Evolutionary conservation across 2,113 vertebrate species (phyloP), one percentile per base, ranked within the genome.

Genomic region (Etheostoma spectabile): DNA sequence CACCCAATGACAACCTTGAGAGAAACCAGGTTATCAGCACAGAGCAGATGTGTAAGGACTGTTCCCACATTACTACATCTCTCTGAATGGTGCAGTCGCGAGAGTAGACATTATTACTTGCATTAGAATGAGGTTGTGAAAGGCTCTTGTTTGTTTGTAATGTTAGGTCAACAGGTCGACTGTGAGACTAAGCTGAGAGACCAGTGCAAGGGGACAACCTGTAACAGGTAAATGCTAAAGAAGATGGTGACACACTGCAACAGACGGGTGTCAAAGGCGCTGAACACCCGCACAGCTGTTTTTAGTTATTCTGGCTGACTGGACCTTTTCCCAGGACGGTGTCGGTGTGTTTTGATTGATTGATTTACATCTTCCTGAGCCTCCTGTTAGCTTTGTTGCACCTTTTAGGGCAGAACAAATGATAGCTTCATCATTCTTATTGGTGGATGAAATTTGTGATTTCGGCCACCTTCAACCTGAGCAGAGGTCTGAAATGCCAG

Each of bases 1-100:
- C 94, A 1, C 89, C 92, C 57, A 86, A 61, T 14, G 95, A 96
- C 27, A 92, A 94, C 55, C 85, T 87, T 67, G 94, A 96, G 77
- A 95, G 93, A 90, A 97, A 97, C 48, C 95, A 96, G 86, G 96
- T 98, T 56, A 89, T 96, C 93, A 99, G 95, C 93, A 98, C 95
- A 0, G 96, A 97, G 78, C 97, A 99, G 92, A 99, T 99, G 98
- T 97, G 98, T 99, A 98, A 97, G 98, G n/a, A 84, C 42, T n/a
- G 12, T 33, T 69, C 71, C 52, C 22, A 42, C 18, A 0, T 21
- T 53, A 19, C 6, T 56, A 0, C 55, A 71, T 30, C 8, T 59
- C 13, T 19, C 22, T 14, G 13, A 77, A 4, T 7, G 33, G 19
- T 24, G 80, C 35, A 14, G 2, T 48, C 27, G 19, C 11, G 14